Evolutionary conservation across 2,113 vertebrate species (phyloP).

Genomic region (Jaculus jaculus): DNA sequence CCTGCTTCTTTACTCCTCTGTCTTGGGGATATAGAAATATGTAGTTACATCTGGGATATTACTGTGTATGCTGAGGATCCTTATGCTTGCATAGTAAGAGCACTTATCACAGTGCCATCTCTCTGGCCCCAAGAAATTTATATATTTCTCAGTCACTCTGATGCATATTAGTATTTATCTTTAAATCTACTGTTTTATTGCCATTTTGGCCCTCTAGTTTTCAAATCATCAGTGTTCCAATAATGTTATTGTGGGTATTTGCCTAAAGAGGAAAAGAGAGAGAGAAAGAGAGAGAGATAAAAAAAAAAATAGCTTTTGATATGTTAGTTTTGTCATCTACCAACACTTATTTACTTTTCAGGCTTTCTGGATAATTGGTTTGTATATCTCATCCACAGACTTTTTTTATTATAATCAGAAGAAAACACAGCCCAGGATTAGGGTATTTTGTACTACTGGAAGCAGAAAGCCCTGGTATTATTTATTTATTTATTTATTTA

Average conservation of each 20-base stretch:
- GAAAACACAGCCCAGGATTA: background rate
- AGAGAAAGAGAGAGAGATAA: background rate
- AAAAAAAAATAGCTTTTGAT: too few species aligned
- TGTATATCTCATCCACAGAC: background rate
- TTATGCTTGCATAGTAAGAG: too few species aligned
- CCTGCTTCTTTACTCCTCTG: too few species aligned
- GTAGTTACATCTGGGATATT: too few species aligned
- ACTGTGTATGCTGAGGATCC: too few species aligned
- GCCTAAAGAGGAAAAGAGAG: background rate
- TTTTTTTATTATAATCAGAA: background rate
- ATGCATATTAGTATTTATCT: background rate
- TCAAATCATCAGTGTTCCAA: too few species aligned
- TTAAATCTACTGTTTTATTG: background rate
- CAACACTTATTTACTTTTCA: background rate
- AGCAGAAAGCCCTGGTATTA: background rate
- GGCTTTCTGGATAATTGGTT: background rate
- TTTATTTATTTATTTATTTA: too few species aligned
- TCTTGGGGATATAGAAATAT: too few species aligned
- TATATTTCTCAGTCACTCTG: background rate
- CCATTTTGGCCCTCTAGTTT: background rate
- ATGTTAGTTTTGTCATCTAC: background rate
- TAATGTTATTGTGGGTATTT: background rate
- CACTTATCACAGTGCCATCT: too few species aligned
- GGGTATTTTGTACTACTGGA: background rate
- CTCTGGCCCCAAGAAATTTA: background rate